These are phyloP conservation scores for Phrynocephalus forsythii DNA, from an alignment of 2,797 vertebrate genomes.

Conservation along the genomic window DNA sequence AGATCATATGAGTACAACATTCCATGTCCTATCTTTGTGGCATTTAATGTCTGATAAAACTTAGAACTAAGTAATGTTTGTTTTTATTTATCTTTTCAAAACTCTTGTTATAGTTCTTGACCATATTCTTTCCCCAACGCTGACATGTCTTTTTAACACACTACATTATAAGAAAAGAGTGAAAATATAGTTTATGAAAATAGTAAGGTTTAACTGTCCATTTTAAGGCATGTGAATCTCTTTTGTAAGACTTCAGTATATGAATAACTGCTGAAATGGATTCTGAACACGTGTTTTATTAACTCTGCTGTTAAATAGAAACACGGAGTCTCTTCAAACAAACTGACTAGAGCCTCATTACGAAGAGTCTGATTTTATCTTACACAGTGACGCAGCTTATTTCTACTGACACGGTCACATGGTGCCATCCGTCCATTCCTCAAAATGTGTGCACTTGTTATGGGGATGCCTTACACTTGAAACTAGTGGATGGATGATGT, in stretches of 20 bases:
- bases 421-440: constrained; percentile 45
- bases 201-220: not conserved
- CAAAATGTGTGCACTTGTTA: constrained; percentile 43
- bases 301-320: constrained; percentile 49
- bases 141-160: constrained; percentile 60
- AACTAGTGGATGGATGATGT: constrained; percentile 64
- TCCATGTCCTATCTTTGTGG: constrained; percentile 32
- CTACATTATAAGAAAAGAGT: constrained; percentile 33
- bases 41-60: constrained; percentile 17
- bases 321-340: constrained; percentile 25
- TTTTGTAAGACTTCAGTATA: not conserved
- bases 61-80: not conserved
- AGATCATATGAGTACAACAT: not conserved
- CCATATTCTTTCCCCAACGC: constrained; percentile 36
- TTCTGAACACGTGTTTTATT: constrained; percentile 61
- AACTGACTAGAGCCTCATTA: constrained; percentile 24
- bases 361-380: constrained; percentile 37
- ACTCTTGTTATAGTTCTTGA: constrained; percentile 42
- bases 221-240: constrained; percentile 6
- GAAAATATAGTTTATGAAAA: constrained; percentile 35
- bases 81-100: constrained; percentile 36
- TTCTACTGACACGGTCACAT: constrained; percentile 11
- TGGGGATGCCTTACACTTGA: constrained; percentile 41
- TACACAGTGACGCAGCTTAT: constrained; percentile 1
- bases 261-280: not conserved